These are phyloP conservation scores for Pandemis cinnamomeana DNA, from an alignment of 2,888 invertebrate species.

Conservation along the genomic window DNA sequence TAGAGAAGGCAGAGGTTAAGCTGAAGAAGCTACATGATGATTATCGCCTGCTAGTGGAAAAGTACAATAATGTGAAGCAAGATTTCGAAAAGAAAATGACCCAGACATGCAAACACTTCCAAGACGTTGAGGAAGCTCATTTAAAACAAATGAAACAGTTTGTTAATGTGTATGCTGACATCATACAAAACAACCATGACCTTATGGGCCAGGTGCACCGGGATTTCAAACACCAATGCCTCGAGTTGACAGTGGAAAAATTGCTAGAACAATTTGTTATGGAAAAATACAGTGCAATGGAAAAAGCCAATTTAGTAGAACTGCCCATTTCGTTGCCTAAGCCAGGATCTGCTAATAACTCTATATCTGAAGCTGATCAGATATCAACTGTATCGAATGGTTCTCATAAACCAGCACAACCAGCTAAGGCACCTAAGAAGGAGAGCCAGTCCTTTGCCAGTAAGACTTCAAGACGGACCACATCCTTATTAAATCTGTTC, in stretches of 20 bases:
- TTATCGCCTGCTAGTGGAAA: slow-evolving; percentile 95
- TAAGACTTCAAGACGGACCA: slow-evolving; percentile 95
- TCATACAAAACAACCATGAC: slow-evolving; percentile 95
- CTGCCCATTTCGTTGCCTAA: slow-evolving; percentile 75
- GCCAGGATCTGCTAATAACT: slow-evolving; percentile 79
- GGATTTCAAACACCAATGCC: slow-evolving; percentile 96
- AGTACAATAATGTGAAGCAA: slow-evolving; percentile 94
- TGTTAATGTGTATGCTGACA: slow-evolving; percentile 93
- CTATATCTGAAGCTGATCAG: slow-evolving; percentile 81
- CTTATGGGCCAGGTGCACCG: slow-evolving; percentile 96
- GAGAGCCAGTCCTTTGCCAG: slow-evolving; percentile 84
- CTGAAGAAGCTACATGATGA: slow-evolving; percentile 97
- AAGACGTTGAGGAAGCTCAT: slow-evolving; percentile 97
- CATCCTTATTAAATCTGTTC: slow-evolving; percentile 97
- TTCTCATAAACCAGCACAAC: slow-evolving; percentile 75
- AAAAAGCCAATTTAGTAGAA: slow-evolving; percentile 92
- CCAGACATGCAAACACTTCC: slow-evolving; percentile 95
- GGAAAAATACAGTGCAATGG: slow-evolving; percentile 96
- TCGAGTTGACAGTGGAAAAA: slow-evolving; percentile 96
- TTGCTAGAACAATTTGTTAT: slow-evolving; percentile 95
- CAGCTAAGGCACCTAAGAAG: slow-evolving; percentile 85
- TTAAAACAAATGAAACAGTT: slow-evolving; percentile 98
- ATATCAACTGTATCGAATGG: slow-evolving; percentile 80
- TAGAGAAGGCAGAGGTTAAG: slow-evolving; percentile 97
- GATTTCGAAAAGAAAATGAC: slow-evolving; percentile 99